Percentiles rank a stretch among this genome's conserved stretches.
These are phyloP conservation scores for Propsilocerus akamusi DNA, from an alignment of 1,140 invertebrate species.

Conservation along the genomic window DNA sequence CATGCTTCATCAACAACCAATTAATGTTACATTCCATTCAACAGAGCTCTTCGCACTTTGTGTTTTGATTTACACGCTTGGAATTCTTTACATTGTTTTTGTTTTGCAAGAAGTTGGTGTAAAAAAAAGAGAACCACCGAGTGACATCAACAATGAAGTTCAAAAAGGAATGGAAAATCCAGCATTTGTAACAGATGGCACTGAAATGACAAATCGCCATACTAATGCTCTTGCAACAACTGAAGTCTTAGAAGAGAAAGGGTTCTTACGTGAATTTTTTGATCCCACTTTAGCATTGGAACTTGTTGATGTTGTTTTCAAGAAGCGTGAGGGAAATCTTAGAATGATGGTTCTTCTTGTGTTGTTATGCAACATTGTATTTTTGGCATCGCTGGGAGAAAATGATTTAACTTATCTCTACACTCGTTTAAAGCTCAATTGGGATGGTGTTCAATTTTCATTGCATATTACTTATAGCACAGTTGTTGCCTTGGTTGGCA, in stretches of 20 bases:
- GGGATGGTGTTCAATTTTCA: slow-evolving; percentile 21
- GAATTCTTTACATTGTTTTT: slow-evolving; percentile 19
- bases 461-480: slow-evolving; percentile 16
- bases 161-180: slow-evolving; percentile 11
- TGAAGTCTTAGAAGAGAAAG: slow-evolving; percentile 7
- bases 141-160: background rate
- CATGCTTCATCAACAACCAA: background rate
- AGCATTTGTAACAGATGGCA: slow-evolving; percentile 7
- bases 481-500: slow-evolving; percentile 13
- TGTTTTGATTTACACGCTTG: slow-evolving; percentile 16
- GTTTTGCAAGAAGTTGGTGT: slow-evolving; percentile 19
- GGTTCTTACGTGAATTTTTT: slow-evolving; percentile 16
- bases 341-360: slow-evolving; percentile 6
- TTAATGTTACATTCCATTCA: background rate
- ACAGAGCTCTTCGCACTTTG: slow-evolving; percentile 8
- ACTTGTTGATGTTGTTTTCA: slow-evolving; percentile 15
- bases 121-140: slow-evolving; percentile 10
- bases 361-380: background rate
- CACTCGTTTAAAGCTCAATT: slow-evolving; percentile 18
- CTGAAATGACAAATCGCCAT: background rate
- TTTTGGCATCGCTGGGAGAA: slow-evolving; percentile 9
- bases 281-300: slow-evolving; percentile 20
- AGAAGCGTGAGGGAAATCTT: slow-evolving; percentile 17
- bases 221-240: background rate
- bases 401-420: slow-evolving; percentile 20